A percentile compares a stretch with the other conserved stretches of the same genome.
These are phyloP conservation scores for Lepidonotus clava DNA, from an alignment of 2,888 invertebrate species.

Conservation along the genomic window DNA sequence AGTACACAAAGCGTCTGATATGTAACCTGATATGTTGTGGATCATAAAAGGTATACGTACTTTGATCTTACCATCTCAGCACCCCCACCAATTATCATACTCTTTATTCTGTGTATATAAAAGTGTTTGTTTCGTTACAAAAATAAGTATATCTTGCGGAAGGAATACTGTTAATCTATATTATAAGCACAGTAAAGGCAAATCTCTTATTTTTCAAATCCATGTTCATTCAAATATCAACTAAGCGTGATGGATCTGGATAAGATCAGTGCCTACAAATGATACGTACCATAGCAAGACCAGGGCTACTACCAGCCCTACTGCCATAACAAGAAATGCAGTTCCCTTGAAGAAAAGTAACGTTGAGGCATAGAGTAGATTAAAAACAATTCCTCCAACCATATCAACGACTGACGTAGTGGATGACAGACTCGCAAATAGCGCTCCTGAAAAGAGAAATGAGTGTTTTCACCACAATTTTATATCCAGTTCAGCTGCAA, in stretches of 20 bases:
- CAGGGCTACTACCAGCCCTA: background rate
- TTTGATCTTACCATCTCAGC: too few species aligned
- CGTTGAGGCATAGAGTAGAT: conserved; percentile 1
- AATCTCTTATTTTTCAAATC: too few species aligned
- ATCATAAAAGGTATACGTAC: background rate
- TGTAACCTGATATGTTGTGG: background rate
- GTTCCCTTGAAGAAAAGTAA: conserved; percentile 21
- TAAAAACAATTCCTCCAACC: conserved; percentile 8
- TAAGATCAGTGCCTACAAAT: too few species aligned
- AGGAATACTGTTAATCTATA: too few species aligned
- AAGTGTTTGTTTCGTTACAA: too few species aligned
- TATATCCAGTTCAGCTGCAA: too few species aligned
- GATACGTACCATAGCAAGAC: conserved; percentile 1
- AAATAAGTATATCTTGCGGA: too few species aligned
- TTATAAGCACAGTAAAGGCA: too few species aligned
- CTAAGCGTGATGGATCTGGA: too few species aligned
- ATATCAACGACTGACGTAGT: background rate
- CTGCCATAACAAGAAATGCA: conserved; percentile 12
- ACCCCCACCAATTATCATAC: too few species aligned
- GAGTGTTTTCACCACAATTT: background rate
- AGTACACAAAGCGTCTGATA: background rate
- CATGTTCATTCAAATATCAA: too few species aligned
- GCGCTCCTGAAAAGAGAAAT: background rate
- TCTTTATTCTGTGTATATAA: too few species aligned
- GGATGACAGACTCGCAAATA: conserved; percentile 17